Percentiles rank a stretch among this genome's conserved stretches.
These are phyloP conservation scores for Scaptomyza cyrtandrae DNA, from an alignment of 2,888 invertebrate species.

Conservation along the genomic window DNA sequence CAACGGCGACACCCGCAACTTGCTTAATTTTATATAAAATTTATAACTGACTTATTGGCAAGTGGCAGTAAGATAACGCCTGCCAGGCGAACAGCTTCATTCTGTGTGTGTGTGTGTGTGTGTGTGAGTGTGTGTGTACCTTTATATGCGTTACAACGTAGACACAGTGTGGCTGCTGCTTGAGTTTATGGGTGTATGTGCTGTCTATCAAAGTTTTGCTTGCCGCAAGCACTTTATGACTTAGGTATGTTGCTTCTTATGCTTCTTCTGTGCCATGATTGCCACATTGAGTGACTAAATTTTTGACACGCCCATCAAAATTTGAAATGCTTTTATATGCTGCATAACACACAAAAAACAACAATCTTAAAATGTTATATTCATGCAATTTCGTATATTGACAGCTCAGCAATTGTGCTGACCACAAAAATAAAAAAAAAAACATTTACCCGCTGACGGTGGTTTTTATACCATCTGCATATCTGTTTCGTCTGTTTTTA, in stretches of 20 bases:
- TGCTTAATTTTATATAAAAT: constrained; percentile 78
- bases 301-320: constrained; percentile 53
- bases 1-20: constrained; percentile 41
- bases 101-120: not conserved
- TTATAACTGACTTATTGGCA: constrained; percentile 81
- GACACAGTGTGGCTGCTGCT: constrained; percentile 46
- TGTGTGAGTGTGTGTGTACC: not conserved
- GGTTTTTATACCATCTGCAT: constrained; percentile 13
- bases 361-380: constrained; percentile 38
- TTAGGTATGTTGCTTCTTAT: constrained; percentile 32
- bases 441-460: constrained; percentile 64
- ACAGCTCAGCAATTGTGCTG: constrained; percentile 54
- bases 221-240: constrained; percentile 52
- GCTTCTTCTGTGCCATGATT: constrained; percentile 22
- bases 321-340: constrained; percentile 35
- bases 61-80: constrained; percentile 72
- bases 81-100: constrained; percentile 43
- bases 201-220: constrained; percentile 49
- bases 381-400: constrained; percentile 68
- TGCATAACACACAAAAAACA: constrained; percentile 16
- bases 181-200: constrained; percentile 16
- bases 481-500: not conserved
- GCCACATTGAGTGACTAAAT: constrained; percentile 45
- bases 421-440: constrained; percentile 27
- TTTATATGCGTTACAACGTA: constrained; percentile 56